These are phyloP conservation scores for Cynopterus brachyotis DNA, from an alignment of 2,113 vertebrate genomes.

Conservation along the genomic window DNA sequence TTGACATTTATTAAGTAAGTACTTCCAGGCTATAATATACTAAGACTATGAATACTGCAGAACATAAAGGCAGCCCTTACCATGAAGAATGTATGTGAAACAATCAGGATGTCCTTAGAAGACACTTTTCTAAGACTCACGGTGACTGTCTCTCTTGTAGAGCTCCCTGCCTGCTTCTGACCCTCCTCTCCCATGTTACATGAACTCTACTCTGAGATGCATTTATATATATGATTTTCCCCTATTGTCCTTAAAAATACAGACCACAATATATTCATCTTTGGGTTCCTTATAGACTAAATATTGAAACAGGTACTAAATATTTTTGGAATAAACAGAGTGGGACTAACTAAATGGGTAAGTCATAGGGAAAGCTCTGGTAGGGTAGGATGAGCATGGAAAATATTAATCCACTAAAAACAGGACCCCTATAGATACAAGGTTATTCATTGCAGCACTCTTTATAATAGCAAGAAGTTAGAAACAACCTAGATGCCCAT, in stretches of 20 bases:
- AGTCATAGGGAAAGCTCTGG: background rate
- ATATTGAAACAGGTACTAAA: background rate
- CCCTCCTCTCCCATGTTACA: background rate
- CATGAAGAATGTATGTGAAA: background rate
- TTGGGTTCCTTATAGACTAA: background rate
- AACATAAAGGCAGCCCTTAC: background rate
- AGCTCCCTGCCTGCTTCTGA: background rate
- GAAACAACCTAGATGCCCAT: constrained; percentile 1
- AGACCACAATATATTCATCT: background rate
- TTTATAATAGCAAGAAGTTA: constrained; percentile 5
- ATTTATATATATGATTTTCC: background rate
- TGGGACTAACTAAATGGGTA: background rate
- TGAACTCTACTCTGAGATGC: background rate
- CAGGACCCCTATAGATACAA: background rate
- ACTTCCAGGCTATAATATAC: background rate
- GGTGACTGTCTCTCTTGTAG: background rate
- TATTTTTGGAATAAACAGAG: background rate
- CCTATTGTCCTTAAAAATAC: background rate
- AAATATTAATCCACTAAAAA: constrained; percentile 11
- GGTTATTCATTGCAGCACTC: background rate
- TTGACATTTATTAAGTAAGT: background rate
- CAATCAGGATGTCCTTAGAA: background rate
- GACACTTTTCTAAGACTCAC: background rate
- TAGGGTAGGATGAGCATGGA: background rate
- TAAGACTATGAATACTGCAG: background rate